Conservation (phyloP, 2,797 vertebrate genomes). For the Thripadectes ignobilis region DNA sequence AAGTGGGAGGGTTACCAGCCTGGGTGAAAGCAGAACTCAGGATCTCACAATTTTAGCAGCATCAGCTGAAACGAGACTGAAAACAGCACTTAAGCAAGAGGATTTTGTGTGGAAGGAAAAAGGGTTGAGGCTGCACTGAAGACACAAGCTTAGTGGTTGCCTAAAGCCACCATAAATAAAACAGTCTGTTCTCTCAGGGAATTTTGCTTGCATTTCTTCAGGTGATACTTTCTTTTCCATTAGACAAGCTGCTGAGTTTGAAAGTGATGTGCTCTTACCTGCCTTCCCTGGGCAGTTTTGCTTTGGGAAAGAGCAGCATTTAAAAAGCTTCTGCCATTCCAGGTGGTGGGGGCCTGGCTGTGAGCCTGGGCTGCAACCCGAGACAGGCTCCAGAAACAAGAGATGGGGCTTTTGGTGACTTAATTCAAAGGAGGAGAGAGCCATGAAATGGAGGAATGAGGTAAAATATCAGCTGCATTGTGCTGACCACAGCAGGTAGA, state of each 20-base stretch:
- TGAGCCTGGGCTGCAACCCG: not conserved
- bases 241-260: not conserved
- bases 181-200: not conserved
- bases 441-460: constrained; percentile 19
- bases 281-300: constrained; percentile 22
- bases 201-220: not conserved
- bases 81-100: constrained; percentile 14
- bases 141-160: not conserved
- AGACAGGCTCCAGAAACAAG: constrained; percentile 2
- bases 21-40: constrained; percentile 14
- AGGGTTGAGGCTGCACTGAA: not conserved
- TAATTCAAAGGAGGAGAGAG: not conserved
- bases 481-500: not conserved
- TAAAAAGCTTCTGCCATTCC: not conserved
- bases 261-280: not conserved
- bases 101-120: not conserved
- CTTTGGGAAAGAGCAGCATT: constrained; percentile 6
- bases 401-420: not conserved
- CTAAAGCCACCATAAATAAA: constrained; percentile 30
- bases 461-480: not conserved
- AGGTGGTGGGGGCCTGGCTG: not conserved
- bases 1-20: not conserved
- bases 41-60: constrained; percentile 12
- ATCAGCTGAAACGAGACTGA: constrained; percentile 24
- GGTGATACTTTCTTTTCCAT: not conserved